A percentile compares a stretch with the other conserved stretches of the same genome.
Conservation (phyloP, 2,888 invertebrate genomes). For the Odontocolon sp. region DNA sequence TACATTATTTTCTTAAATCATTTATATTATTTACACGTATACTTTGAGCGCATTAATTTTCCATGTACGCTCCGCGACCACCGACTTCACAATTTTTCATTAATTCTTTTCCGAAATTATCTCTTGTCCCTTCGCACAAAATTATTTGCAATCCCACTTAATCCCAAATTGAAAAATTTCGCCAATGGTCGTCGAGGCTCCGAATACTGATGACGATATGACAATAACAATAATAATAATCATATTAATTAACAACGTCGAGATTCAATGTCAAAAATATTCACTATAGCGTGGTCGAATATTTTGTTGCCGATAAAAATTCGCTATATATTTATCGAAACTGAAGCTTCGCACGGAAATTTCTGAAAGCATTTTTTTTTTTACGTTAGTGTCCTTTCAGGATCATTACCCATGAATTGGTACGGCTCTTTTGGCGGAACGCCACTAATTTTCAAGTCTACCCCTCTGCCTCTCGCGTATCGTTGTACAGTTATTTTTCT, state of each 20-base stretch:
- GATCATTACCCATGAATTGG: slow-evolving; percentile 1
- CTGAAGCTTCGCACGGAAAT: neutral
- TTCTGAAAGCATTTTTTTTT: neutral
- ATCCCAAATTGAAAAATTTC: neutral
- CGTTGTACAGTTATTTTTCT: slow-evolving; percentile 15
- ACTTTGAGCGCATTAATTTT: slow-evolving; percentile 72
- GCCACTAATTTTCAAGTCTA: slow-evolving; percentile 39
- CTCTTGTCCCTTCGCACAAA: neutral
- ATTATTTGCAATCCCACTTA: neutral
- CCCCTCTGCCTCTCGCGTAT: slow-evolving; percentile 4
- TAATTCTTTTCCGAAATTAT: slow-evolving; percentile 12
- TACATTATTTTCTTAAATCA: slow-evolving; percentile 14
- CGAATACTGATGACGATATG: slow-evolving; percentile 60
- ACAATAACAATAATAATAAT: slow-evolving; percentile 10
- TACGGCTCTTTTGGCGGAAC: neutral
- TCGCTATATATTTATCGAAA: neutral
- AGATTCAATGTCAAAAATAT: slow-evolving; percentile 7
- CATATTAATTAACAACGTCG: slow-evolving; percentile 14
- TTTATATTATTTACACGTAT: slow-evolving; percentile 67
- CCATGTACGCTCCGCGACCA: slow-evolving; percentile 60
- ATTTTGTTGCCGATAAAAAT: too few relatives aligned
- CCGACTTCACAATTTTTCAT: slow-evolving; percentile 24
- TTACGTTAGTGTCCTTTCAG: neutral
- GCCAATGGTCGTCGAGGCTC: slow-evolving; percentile 24
- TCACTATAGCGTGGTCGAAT: too few relatives aligned